Base-by-base conservation (phyloP, 1,140 invertebrate species). In the Ectropis grisescens region DNA sequence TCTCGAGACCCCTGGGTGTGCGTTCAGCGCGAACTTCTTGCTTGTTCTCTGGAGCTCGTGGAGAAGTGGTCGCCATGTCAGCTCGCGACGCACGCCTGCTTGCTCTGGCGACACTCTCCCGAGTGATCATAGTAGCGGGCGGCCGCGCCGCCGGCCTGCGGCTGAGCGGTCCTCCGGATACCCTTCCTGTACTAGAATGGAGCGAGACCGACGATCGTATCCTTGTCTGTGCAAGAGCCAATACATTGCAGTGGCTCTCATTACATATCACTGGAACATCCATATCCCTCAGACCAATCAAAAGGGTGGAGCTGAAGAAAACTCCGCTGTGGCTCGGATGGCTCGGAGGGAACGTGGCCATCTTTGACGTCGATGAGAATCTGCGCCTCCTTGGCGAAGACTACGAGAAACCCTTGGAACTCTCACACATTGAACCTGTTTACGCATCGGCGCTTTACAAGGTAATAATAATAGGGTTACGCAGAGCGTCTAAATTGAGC, bases 401-500 rank as follows among this genome's bases (percentile, higher is more conserved):
- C 36, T 91, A 91, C 1, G 91, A 94, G n/a, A 92, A 95, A 76
- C 86, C 87, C 15, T 75, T 95, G 29, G 93, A 97, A 74, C 82
- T 96, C 43, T 91, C 90, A 19, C 87, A 89, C 49, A 91, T 95
- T 9, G 90, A 93, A 36, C 84, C 98, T 19, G 93, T 97, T 0
- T 98, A 98, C 72, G 89, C 90, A 13, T 95, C 93, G 13, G 94
- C 93, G 51, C 93, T 96, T 82, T 98, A 97, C 60, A 97, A 98
- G 80, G 85, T 87, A n/a, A 65, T n/a, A n/a, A n/a, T n/a, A n/a
- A n/a, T n/a, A n/a, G n/a, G n/a, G n/a, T n/a, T n/a, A n/a, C n/a
- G n/a, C n/a, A n/a, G n/a, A n/a, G n/a, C n/a, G n/a, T n/a, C n/a
- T n/a, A n/a, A n/a, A n/a, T n/a, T n/a, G n/a, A n/a, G n/a, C n/a